Evolutionary conservation across 2,113 vertebrate species (phyloP), one percentile per base, ranked within the genome.

Genomic region (Chelonoidis abingdonii): DNA sequence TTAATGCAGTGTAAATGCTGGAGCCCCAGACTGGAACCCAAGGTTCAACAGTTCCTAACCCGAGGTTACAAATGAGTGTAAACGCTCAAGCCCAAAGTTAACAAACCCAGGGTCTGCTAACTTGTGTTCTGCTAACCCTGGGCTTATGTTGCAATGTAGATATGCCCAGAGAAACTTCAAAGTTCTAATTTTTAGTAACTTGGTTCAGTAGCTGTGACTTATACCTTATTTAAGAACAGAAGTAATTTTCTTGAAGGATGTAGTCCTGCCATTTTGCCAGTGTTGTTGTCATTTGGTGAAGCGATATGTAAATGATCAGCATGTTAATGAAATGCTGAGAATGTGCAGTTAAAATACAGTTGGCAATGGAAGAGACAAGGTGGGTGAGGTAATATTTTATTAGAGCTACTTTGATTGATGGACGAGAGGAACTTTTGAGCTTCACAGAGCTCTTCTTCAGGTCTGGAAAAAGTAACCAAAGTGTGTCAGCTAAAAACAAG

Each of bases 121-220:
- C 57, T 29, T 59, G 57, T 25, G 27, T 62, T 62, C 27, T 31
- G 13, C 57, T 59, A 62, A 62, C 27, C 12, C 59, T 62, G 59
- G 29, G 59, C 31, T 62, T 62, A 62, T 31, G 27, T 69, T 69
- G 62, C 31, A 69, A 35, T 69, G 35, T 35, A n/a, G 6, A 19
- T 16, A 35, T 69, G 35, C 62, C 35, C 62, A 85, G 92, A 84
- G 57, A 85, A 95, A 91, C 89, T 83, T 95, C 85, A 47, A n/a
- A 80, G 83, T 94, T 95, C 79, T 82, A 95, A 86, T 54, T 96
- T 91, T 96, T 79, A 88, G 38, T 88, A 92, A 91, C 83, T 92
- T 92, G 44, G 50, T 92, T 97, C 89, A 87, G 84, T n/a, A 95
- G 84, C 93, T 96, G 85, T 94, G 95, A 96, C 96, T 92, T 44